Evolutionary conservation across 2,888 invertebrate species (phyloP), one percentile per base, ranked within the genome.

Genomic region (Eurois occulta): DNA sequence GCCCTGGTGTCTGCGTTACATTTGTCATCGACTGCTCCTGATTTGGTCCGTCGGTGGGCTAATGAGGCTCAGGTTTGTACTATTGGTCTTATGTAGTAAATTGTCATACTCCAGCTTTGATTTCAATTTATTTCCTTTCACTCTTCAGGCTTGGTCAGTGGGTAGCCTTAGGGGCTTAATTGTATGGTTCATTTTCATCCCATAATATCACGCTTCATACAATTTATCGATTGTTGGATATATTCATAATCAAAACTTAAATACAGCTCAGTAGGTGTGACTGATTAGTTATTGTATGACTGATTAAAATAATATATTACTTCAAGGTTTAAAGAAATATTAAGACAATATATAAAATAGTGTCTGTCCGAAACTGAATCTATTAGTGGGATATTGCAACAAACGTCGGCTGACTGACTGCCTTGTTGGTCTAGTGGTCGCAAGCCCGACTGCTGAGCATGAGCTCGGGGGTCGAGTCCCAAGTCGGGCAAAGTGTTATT

Each of bases 11-110:
- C 99, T 58, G 98, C 99, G 0, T 93, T 99, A 78, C 98, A 99
- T 93, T 95, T 99, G 91, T 96, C 97, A 1, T 97, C 98, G 2
- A 97, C 98, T 7, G 98, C 99, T 35, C 98, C 98, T 0, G 99
- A 99, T 91, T 98, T 99, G 7, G 99, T 99, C 1, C 98, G 99
- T 89, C 97, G 99, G 84, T 99, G 99, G 99, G 99, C 99, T 0
- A 99, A 99, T 94, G 99, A 99, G 94, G 99, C 99, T 1, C 99
- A 99, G 96, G 99, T 99, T 69, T 65, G 87, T 81, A 58, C 43
- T 4, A 41, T 65, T 41, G 18, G n/a, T 13, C 24, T 62, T 35
- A 64, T 24, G 16, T 28, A 58, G 7, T 28, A 2, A 58, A 28
- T 28, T n/a, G 2, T 6, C 28, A 7, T 7, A 28, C 5, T 28